These are phyloP conservation scores for Eilema depressum DNA, from an alignment of 2,888 invertebrate genomes.

Conservation along the genomic window DNA sequence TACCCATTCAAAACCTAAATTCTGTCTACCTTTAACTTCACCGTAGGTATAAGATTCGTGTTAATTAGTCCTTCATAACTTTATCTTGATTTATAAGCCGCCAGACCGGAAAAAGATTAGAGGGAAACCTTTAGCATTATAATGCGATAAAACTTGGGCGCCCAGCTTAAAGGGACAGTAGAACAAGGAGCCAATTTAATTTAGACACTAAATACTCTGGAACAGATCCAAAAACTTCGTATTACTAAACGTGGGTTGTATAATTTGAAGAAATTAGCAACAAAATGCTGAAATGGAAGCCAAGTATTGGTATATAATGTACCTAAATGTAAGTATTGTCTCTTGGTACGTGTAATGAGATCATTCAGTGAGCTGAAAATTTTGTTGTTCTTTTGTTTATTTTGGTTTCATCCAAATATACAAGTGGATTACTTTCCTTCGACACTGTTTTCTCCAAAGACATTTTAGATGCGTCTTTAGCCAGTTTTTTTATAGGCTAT, in stretches of 20 bases:
- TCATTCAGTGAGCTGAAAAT: background rate
- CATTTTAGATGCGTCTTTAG: too few relatives aligned
- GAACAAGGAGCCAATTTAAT: constrained; percentile 59
- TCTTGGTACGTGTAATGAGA: background rate
- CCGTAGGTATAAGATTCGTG: background rate
- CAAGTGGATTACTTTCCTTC: background rate
- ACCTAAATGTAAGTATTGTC: background rate
- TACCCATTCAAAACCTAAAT: background rate
- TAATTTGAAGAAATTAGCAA: constrained; percentile 42
- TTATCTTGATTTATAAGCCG: background rate
- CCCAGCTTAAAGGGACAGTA: constrained; percentile 50
- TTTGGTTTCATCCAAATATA: background rate
- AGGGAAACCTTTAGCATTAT: constrained; percentile 40
- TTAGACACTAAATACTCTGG: constrained; percentile 59
- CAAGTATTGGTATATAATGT: constrained; percentile 11
- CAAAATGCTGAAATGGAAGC: constrained; percentile 12
- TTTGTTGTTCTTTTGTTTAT: background rate
- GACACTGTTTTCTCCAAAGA: background rate
- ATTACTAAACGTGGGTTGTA: constrained; percentile 53
- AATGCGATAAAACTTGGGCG: constrained; percentile 43
- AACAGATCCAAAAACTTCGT: constrained; percentile 55
- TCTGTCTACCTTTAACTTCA: background rate
- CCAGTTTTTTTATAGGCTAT: too few relatives aligned
- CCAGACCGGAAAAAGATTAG: background rate
- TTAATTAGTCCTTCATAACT: background rate